A percentile compares a stretch with the other conserved stretches of the same genome.
Conservation (phyloP, 2,113 vertebrate species). For the Ardeotis arabs region DNA sequence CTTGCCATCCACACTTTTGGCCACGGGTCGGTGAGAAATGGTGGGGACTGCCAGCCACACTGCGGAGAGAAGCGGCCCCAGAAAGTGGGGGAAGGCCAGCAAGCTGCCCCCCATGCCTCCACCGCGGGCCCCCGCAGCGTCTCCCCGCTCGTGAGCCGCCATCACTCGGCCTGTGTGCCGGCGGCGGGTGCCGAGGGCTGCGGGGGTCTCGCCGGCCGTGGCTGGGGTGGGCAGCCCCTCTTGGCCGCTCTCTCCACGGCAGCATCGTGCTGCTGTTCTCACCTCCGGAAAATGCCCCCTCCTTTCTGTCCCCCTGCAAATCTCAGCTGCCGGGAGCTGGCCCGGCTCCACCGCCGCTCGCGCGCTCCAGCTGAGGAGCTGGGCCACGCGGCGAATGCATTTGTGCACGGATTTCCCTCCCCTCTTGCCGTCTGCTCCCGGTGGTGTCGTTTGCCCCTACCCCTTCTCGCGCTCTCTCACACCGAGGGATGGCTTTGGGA, state of each 20-base stretch:
- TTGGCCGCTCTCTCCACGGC: neutral
- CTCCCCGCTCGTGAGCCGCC: neutral
- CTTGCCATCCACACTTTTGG: neutral
- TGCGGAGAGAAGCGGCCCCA: neutral
- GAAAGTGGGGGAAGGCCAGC: neutral
- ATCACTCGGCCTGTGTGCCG: rapidly evolving
- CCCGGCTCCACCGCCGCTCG: neutral
- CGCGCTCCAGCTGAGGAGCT: neutral
- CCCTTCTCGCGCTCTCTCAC: neutral
- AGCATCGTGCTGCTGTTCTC: neutral
- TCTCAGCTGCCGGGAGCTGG: slow-evolving; percentile 16
- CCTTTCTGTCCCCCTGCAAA: neutral
- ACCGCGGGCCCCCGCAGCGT: neutral
- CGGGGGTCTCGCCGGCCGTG: neutral
- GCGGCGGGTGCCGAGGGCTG: neutral
- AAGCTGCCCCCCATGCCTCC: neutral
- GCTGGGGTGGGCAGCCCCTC: neutral
- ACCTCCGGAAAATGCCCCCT: neutral
- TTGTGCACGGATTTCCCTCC: neutral
- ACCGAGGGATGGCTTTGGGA: neutral
- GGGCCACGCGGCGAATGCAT: neutral
- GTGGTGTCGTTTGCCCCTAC: rapidly evolving
- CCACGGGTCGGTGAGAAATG: neutral
- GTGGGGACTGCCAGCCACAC: neutral
- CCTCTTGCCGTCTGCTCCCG: neutral